A percentile compares a stretch with the other conserved stretches of the same genome.
These are phyloP conservation scores for Parnassius smintheus DNA, from an alignment of 2,888 invertebrate genomes.

Conservation along the genomic window DNA sequence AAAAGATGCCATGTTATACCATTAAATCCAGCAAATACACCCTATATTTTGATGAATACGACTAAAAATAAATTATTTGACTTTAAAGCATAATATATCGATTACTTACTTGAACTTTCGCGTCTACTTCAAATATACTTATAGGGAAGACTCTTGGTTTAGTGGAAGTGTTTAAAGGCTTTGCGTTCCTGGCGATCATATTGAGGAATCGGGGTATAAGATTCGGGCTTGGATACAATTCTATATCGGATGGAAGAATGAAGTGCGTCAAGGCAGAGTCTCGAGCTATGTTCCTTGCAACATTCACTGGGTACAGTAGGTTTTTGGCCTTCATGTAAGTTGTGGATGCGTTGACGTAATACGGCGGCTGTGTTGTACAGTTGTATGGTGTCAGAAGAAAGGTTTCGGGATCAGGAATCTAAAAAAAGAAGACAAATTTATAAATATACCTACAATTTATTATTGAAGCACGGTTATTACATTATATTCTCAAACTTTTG, in stretches of 20 bases:
- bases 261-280: slow-evolving; percentile 91
- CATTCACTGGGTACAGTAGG: slow-evolving; percentile 93
- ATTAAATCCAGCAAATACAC: no score
- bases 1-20: no score
- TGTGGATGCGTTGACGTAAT: slow-evolving; percentile 82
- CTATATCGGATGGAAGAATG: slow-evolving; percentile 93
- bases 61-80: no score
- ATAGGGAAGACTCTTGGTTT: slow-evolving; percentile 90
- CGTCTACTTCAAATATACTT: slow-evolving; percentile 93
- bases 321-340: slow-evolving; percentile 91
- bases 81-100: no score
- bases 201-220: slow-evolving; percentile 90
- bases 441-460: background rate
- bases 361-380: slow-evolving; percentile 87
- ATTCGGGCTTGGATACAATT: slow-evolving; percentile 93
- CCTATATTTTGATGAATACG: no score
- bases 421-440: slow-evolving; percentile 42
- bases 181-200: slow-evolving; percentile 88
- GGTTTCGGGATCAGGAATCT: slow-evolving; percentile 85
- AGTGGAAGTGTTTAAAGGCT: slow-evolving; percentile 80
- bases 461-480: no score
- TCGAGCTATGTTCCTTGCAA: slow-evolving; percentile 93
- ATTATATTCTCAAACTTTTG: no score
- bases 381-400: slow-evolving; percentile 84
- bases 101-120: slow-evolving; percentile 60